phyloP scores from a whole-genome alignment of 2,113 vertebrate genomes.

The Myotis davidii region DNA sequence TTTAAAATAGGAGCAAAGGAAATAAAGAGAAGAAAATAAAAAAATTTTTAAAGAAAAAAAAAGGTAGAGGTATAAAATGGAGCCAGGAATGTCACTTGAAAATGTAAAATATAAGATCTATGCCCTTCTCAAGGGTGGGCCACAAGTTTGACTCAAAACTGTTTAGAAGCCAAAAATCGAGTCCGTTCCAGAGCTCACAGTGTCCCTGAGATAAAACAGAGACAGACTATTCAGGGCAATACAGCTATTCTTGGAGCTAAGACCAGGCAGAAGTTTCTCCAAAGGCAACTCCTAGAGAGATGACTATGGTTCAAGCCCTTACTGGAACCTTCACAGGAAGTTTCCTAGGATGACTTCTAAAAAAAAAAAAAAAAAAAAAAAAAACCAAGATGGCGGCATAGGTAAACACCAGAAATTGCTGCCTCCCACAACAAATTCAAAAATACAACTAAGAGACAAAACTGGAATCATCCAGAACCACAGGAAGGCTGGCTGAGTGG shows the following conservation, averaged over 20 bases:
- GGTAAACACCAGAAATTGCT: no score
- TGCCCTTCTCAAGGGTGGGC: not conserved
- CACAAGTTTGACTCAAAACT: conserved; percentile 1
- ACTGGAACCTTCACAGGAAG: not conserved
- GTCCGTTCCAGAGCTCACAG: not conserved
- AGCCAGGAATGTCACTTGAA: not conserved
- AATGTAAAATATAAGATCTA: not conserved
- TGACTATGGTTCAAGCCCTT: not conserved
- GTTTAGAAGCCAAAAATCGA: not conserved
- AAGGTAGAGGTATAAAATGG: not conserved
- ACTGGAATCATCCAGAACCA: no score
- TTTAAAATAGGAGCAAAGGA: not conserved
- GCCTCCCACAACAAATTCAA: no score
- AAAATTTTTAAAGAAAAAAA: not conserved
- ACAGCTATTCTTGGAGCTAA: conserved; percentile 14
- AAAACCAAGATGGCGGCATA: no score
- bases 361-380: no score
- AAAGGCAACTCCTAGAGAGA: not conserved
- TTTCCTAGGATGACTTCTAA: not conserved
- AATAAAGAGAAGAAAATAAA: not conserved
- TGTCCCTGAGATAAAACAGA: conserved; percentile 9
- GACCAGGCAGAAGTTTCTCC: not conserved
- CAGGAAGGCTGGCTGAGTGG: no score
- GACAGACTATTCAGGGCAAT: not conserved
- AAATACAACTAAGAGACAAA: no score